Conservation (phyloP, 2,797 vertebrate genomes). For the Bradypodion pumilum region DNA sequence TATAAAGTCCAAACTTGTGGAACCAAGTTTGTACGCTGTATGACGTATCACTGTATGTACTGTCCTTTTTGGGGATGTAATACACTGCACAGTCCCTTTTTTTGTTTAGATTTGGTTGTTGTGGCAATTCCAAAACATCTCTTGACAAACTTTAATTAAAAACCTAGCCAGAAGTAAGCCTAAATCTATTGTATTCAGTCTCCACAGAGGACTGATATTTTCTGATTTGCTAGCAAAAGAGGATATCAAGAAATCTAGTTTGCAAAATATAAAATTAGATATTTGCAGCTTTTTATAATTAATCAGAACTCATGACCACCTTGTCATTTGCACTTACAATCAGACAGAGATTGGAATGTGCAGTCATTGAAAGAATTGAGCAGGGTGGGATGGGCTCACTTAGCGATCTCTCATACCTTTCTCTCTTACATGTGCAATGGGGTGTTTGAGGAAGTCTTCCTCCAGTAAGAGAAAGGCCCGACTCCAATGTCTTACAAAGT, state of each 20-base stretch:
- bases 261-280: background rate
- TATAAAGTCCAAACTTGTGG: too few species aligned
- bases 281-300: background rate
- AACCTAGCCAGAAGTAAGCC: constrained; percentile 56
- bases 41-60: too few species aligned
- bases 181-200: constrained; percentile 44
- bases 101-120: constrained; percentile 17
- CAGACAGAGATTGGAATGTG: background rate
- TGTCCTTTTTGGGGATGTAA: constrained; percentile 47
- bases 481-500: too few species aligned
- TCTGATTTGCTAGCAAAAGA: constrained; percentile 22
- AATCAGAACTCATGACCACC: background rate
- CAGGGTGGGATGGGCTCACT: too few species aligned
- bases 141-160: constrained; percentile 51
- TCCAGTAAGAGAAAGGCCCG: background rate
- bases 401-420: background rate
- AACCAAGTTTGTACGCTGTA: too few species aligned
- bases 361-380: background rate
- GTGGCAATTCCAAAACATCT: constrained; percentile 47
- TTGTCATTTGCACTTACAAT: background rate
- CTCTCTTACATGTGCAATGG: too few species aligned
- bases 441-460: background rate
- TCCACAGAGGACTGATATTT: constrained; percentile 43
- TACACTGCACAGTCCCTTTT: constrained; percentile 23
- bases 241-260: constrained; percentile 21